Percentiles rank a stretch among this genome's conserved stretches.
Conservation (phyloP, 2,888 invertebrate species). For the Brenthis hecate region DNA sequence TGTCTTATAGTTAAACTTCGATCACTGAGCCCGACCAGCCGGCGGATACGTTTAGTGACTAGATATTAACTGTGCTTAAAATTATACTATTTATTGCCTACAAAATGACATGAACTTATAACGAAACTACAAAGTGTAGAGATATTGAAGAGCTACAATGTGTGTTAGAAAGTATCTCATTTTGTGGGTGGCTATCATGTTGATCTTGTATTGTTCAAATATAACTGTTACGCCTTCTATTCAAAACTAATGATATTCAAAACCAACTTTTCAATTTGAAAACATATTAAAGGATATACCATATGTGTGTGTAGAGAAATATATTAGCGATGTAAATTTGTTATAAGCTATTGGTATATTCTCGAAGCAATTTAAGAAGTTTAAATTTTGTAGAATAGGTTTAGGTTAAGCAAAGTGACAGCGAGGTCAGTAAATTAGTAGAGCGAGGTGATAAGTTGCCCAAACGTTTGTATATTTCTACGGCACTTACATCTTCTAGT, state of each 20-base stretch:
- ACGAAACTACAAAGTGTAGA: neutral
- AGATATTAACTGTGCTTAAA: constrained; percentile 62
- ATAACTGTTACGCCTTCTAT: constrained; percentile 61
- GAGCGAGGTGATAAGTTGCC: constrained; percentile 33
- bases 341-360: constrained; percentile 33
- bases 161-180: constrained; percentile 23
- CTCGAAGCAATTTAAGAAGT: constrained; percentile 37
- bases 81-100: constrained; percentile 29
- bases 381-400: constrained; percentile 25
- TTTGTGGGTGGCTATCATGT: constrained; percentile 41
- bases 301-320: constrained; percentile 28
- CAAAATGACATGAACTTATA: constrained; percentile 21
- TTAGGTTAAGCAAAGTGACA: constrained; percentile 18
- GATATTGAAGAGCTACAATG: neutral
- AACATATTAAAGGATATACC: constrained; percentile 17
- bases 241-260: constrained; percentile 21
- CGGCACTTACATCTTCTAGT: constrained; percentile 36
- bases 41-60: constrained; percentile 65
- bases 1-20: constrained; percentile 75
- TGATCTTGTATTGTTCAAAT: constrained; percentile 64
- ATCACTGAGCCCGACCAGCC: constrained; percentile 73
- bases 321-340: constrained; percentile 22
- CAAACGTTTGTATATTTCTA: constrained; percentile 36
- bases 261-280: constrained; percentile 24
- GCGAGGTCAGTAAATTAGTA: constrained; percentile 22